Evolutionary conservation across 2,797 vertebrate species (phyloP).

Genomic region (Gadopsis bispinosus): DNA sequence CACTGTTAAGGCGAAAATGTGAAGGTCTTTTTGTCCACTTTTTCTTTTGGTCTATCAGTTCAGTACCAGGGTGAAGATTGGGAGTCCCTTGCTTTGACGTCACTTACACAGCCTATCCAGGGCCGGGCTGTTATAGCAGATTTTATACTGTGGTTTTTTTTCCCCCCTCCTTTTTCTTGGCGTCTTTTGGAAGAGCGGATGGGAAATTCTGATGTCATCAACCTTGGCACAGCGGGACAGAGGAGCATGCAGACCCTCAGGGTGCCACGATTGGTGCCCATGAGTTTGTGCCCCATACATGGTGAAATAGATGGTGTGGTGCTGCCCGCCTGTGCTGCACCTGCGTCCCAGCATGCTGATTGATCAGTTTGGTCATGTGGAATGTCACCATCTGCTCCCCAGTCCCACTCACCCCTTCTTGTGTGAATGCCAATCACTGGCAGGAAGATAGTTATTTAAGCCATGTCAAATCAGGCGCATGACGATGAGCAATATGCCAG

Average conservation of each 20-base stretch:
- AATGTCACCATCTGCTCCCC: conserved; percentile 99
- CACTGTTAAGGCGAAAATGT: background rate
- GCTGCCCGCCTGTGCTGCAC: conserved; percentile 97
- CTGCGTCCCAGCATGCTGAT: conserved; percentile 98
- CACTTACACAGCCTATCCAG: conserved; percentile 66
- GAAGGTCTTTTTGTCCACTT: background rate
- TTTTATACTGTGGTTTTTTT: conserved; percentile 37
- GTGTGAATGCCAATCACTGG: conserved; percentile 83
- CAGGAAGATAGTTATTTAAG: conserved; percentile 85
- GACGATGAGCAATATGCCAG: conserved; percentile 75
- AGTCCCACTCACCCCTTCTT: conserved; percentile 84
- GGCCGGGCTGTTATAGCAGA: conserved; percentile 64
- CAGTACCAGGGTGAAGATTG: conserved; percentile 46
- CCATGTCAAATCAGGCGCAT: conserved; percentile 85
- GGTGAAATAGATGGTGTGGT: conserved; percentile 96
- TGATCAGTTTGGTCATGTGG: conserved; percentile 99
- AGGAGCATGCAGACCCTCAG: conserved; percentile 90
- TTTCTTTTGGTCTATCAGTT: conserved; percentile 25
- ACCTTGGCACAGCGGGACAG: conserved; percentile 94
- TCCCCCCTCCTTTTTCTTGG: conserved; percentile 62
- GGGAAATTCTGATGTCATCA: conserved; percentile 99
- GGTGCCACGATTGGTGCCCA: conserved; percentile 96
- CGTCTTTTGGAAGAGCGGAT: conserved; percentile 92
- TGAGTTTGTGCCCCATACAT: conserved; percentile 99
- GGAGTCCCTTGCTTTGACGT: conserved; percentile 83